A percentile compares a stretch with the other conserved stretches of the same genome.
Evolutionary conservation across 2,888 invertebrate genomes (phyloP).

Genomic region (Acanthococcus lagerstroemiae): DNA sequence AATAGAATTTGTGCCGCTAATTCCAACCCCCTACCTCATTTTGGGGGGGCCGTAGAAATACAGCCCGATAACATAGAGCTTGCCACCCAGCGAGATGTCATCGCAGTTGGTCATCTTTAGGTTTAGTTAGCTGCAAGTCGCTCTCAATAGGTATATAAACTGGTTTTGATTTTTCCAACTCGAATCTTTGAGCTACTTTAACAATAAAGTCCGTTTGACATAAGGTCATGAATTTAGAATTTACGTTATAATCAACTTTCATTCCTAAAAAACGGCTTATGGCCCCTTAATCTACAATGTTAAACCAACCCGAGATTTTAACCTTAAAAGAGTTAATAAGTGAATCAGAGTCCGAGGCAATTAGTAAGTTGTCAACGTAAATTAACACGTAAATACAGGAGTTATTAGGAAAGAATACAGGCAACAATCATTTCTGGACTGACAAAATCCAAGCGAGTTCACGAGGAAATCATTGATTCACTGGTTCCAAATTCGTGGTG

Average conservation of each 20-base stretch:
- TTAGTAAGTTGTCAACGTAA: constrained; percentile 11
- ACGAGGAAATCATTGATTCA: neutral
- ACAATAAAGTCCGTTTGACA: constrained; percentile 12
- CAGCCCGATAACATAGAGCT: too few species aligned
- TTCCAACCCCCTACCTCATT: too few species aligned
- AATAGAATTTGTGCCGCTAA: too few species aligned
- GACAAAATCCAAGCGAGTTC: neutral
- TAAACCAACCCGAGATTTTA: neutral
- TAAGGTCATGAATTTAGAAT: neutral
- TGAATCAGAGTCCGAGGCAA: neutral
- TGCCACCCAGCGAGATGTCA: too few species aligned
- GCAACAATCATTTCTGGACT: constrained; percentile 10
- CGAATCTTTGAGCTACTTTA: constrained; percentile 7
- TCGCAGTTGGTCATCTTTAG: too few species aligned
- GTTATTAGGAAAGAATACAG: neutral
- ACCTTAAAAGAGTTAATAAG: neutral
- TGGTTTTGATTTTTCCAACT: neutral
- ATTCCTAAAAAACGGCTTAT: constrained; percentile 1
- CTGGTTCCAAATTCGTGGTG: neutral
- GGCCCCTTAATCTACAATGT: constrained; percentile 1
- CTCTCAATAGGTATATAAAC: constrained; percentile 8
- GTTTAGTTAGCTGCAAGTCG: too few species aligned
- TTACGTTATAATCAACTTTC: neutral
- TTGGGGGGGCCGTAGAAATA: too few species aligned
- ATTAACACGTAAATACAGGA: neutral